A percentile compares a stretch with the other conserved stretches of the same genome.
These are phyloP conservation scores for Diogma glabrata DNA, from an alignment of 2,888 invertebrate species.

Conservation along the genomic window DNA sequence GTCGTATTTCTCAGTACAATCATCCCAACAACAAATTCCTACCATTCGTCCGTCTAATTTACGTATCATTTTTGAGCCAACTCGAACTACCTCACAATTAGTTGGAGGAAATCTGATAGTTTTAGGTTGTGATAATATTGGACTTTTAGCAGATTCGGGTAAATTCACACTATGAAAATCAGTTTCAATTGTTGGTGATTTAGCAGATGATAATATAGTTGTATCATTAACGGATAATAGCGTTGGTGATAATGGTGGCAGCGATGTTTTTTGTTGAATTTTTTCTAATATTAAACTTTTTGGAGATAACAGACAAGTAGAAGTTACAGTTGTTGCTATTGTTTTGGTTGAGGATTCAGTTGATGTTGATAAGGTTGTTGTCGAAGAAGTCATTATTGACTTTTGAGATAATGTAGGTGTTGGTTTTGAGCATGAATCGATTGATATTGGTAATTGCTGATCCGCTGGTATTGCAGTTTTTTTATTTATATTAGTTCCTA, in stretches of 20 bases:
- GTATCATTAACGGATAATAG: slow-evolving; percentile 37
- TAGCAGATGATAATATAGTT: slow-evolving; percentile 26
- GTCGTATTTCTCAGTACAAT: slow-evolving; percentile 67
- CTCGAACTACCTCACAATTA: slow-evolving; percentile 26
- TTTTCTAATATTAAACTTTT: slow-evolving; percentile 20
- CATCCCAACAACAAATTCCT: slow-evolving; percentile 66
- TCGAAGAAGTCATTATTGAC: slow-evolving; percentile 22
- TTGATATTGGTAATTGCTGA: slow-evolving; percentile 1
- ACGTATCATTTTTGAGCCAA: slow-evolving; percentile 30
- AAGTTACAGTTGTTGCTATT: slow-evolving; percentile 13
- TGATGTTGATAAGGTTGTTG: slow-evolving; percentile 23
- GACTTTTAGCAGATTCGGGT: slow-evolving; percentile 37
- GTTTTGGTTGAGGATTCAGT: no score
- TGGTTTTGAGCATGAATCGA: slow-evolving; percentile 17
- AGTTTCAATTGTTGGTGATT: slow-evolving; percentile 8
- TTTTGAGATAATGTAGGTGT: slow-evolving; percentile 22
- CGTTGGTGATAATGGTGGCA: slow-evolving; percentile 24
- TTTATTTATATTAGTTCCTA: no score
- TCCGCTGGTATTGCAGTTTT: background rate
- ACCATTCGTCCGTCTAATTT: slow-evolving; percentile 37
- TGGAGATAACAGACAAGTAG: slow-evolving; percentile 16
- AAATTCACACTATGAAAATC: slow-evolving; percentile 9
- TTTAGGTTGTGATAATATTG: slow-evolving; percentile 69
- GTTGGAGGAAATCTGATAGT: slow-evolving; percentile 67
- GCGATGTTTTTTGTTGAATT: slow-evolving; percentile 24